Evolutionary conservation across 2,113 vertebrate species (phyloP).

Genomic region (Cyanocitta stelleri): DNA sequence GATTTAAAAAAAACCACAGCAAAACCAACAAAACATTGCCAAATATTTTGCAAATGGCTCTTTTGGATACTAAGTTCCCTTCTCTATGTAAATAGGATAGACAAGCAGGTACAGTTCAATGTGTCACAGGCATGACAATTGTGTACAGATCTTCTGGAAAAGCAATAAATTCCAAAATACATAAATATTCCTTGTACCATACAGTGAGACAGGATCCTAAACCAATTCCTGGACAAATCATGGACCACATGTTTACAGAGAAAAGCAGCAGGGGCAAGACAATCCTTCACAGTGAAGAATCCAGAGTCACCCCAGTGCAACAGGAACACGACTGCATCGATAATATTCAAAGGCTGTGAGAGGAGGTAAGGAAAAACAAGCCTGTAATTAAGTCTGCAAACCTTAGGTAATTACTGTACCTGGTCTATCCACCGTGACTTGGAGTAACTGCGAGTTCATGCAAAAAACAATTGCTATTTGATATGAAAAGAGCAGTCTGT

Average conservation of each 20-base stretch:
- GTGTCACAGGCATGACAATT: not conserved
- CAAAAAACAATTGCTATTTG: slow-evolving; percentile 69
- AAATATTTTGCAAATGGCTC: slow-evolving; percentile 26
- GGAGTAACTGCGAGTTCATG: slow-evolving; percentile 70
- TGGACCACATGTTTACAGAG: not conserved
- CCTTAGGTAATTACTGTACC: slow-evolving; percentile 65
- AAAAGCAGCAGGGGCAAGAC: not conserved
- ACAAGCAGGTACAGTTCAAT: not conserved
- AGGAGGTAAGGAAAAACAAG: slow-evolving; percentile 5
- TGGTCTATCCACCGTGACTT: slow-evolving; percentile 64
- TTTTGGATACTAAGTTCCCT: slow-evolving; percentile 12
- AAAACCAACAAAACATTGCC: not conserved
- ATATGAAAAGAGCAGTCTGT: slow-evolving; percentile 71
- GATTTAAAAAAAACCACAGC: not conserved
- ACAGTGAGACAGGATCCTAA: slow-evolving; percentile 16
- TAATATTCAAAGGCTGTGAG: not conserved
- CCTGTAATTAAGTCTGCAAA: slow-evolving; percentile 41
- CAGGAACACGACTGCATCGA: not conserved
- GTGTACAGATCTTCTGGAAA: slow-evolving; percentile 35
- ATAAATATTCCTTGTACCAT: slow-evolving; percentile 65
- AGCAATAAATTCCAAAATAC: slow-evolving; percentile 43
- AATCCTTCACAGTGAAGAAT: not conserved
- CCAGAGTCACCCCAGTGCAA: not conserved
- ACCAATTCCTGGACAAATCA: slow-evolving; percentile 8
- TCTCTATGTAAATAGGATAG: not conserved